phyloP scores from a whole-genome alignment of 2,797 vertebrate genomes.

The Morelia viridis region DNA sequence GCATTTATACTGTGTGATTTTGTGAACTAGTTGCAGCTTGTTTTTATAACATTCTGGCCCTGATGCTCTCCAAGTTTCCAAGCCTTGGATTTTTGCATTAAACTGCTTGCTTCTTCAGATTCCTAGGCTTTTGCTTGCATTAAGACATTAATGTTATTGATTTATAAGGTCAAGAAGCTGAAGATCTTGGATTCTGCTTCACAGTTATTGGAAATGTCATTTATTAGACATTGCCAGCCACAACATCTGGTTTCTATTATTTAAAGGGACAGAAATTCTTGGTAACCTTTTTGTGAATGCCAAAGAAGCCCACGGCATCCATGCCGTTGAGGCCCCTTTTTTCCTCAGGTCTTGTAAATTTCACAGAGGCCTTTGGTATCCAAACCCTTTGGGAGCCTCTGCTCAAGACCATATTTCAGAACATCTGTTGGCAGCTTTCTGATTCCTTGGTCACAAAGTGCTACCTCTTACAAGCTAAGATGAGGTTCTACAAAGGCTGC shows the following conservation, averaged over 20 bases:
- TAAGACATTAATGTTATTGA: conserved; percentile 58
- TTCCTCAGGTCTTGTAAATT: conserved; percentile 10
- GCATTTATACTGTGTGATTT: neutral
- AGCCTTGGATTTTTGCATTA: conserved; percentile 31
- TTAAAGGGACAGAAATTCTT: conserved; percentile 66
- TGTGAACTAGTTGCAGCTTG: conserved; percentile 10
- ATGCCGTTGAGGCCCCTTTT: conserved; percentile 42
- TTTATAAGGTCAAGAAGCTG: conserved; percentile 36
- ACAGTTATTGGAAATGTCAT: conserved; percentile 64
- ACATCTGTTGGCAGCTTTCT: neutral
- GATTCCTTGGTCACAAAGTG: neutral
- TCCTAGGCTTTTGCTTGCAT: conserved; percentile 42
- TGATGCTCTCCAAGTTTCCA: conserved; percentile 41
- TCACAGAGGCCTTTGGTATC: conserved; percentile 27
- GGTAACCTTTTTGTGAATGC: conserved; percentile 66
- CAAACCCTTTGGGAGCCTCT: neutral
- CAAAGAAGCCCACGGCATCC: conserved; percentile 57
- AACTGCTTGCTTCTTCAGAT: conserved; percentile 48
- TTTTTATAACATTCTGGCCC: conserved; percentile 10
- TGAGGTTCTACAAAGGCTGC: neutral
- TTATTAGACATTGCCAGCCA: conserved; percentile 59
- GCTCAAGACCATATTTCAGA: conserved; percentile 14
- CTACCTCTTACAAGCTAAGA: neutral
- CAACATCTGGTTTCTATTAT: conserved; percentile 69
- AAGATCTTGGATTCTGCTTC: conserved; percentile 52